Conservation (phyloP, 2,113 vertebrate species). For the Mormyrus lacerda region DNA sequence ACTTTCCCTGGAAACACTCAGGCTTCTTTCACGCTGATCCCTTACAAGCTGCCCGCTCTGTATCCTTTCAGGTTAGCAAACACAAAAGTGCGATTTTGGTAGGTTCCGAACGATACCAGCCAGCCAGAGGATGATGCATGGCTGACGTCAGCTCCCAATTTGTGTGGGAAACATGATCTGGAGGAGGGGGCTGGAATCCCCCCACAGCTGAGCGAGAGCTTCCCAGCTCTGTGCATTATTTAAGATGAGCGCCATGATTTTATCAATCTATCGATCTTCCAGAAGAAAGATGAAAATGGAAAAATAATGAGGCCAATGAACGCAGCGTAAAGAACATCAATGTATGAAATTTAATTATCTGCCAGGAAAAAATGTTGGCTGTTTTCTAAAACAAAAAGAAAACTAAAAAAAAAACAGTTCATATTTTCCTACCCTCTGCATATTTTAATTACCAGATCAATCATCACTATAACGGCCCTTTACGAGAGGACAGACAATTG, state of each 20-base stretch:
- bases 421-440: constrained; percentile 69
- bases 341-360: constrained; percentile 75
- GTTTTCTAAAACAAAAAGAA: constrained; percentile 73
- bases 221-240: constrained; percentile 66
- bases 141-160: constrained; percentile 41
- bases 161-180: constrained; percentile 41
- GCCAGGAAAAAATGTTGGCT: constrained; percentile 59
- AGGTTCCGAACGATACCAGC: neutral
- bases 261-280: constrained; percentile 75
- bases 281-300: constrained; percentile 74
- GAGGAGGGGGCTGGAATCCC: neutral
- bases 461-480: constrained; percentile 59
- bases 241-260: constrained; percentile 71
- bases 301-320: constrained; percentile 72
- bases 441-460: constrained; percentile 81
- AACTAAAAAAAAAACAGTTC: constrained; percentile 58
- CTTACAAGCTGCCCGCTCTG: neutral
- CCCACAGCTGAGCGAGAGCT: constrained; percentile 60
- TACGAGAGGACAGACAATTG: constrained; percentile 61
- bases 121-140: constrained; percentile 5
- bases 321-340: constrained; percentile 71
- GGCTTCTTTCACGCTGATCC: neutral
- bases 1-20: neutral
- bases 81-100: neutral
- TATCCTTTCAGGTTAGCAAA: neutral